Base-by-base conservation (phyloP, 2,888 invertebrate species). In the Melieria omissa region DNA sequence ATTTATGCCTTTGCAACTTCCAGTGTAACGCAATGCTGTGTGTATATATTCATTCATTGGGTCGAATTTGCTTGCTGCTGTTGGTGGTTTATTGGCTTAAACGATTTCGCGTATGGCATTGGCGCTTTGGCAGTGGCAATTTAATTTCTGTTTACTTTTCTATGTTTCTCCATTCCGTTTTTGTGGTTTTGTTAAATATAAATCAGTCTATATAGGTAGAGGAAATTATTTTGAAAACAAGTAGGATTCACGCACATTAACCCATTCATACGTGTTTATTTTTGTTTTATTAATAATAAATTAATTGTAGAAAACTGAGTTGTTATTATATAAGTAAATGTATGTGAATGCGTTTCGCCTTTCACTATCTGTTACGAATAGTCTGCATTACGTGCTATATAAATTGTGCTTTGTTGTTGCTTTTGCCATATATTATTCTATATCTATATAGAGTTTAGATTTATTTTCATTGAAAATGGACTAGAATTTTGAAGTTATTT, bases 161-260 rank as follows among this genome's bases (percentile, higher is more conserved):
- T 62, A 70, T 54, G 46, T 70, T 70, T 69, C 71, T 63, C 66
- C 16, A 54, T 65, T 62, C 65, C 55, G n/a, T 72, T 65, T 8
- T 68, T 64, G 66, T 67, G 42, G 41, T 54, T 54, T 65, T 44
- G 44, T 73, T 74, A 65, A 71, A 71, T 71, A 73, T 75, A 78
- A 75, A 76, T 85, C 85, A 85, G 84, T 85, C 85, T 84, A 85
- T 84, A 84, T 77, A 76, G 65, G 70, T 64, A 64, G 47, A 63
- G 66, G 52, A 61, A 29, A 29, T 29, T 29, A 29, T 67, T 16
- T 60, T 49, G 72, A 74, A 76, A 72, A 74, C 57, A 64, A 74
- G 62, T 71, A 70, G 41, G 62, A 73, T 77, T 70, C 73, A 74
- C 74, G 71, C 73, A 72, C 74, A 64, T 73, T 70, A 75, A 69